phyloP scores from a whole-genome alignment of 2,888 invertebrate species.

The Schrankia costaestrigalis region DNA sequence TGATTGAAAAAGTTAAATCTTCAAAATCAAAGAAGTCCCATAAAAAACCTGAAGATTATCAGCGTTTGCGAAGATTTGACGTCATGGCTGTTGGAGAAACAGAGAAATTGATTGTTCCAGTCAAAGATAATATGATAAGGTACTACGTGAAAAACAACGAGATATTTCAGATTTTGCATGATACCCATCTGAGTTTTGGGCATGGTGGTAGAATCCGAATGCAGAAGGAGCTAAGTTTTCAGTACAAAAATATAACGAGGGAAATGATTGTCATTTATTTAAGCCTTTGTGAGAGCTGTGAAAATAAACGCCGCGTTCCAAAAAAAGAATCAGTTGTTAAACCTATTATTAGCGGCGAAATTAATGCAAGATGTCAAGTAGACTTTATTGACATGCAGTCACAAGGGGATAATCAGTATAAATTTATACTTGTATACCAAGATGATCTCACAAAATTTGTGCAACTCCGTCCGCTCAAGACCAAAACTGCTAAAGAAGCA shows the following conservation, averaged over 20 bases:
- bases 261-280: not conserved
- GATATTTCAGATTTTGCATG: slow-evolving; percentile 1
- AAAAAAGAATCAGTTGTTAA: not conserved
- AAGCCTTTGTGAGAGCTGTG: not conserved
- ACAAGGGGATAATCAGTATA: not conserved
- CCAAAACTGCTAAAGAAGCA: not conserved
- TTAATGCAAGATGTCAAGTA: slow-evolving; percentile 1
- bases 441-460: slow-evolving; percentile 2
- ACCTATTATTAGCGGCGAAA: not conserved
- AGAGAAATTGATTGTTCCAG: not conserved
- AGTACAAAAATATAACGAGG: not conserved
- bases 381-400: slow-evolving; percentile 1
- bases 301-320: not conserved
- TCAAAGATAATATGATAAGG: not conserved
- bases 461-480: not conserved
- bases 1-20: not conserved
- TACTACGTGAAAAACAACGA: not conserved
- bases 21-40: not conserved
- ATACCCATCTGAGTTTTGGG: not conserved
- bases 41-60: not conserved
- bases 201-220: slow-evolving; percentile 1
- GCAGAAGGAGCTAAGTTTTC: not conserved
- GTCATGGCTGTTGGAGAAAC: not conserved
- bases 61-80: not conserved
- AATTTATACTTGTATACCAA: not conserved